Evolutionary conservation across 2,888 invertebrate genomes (phyloP), one percentile per base, ranked within the genome.

Genomic region (Drosophila antonietae): DNA sequence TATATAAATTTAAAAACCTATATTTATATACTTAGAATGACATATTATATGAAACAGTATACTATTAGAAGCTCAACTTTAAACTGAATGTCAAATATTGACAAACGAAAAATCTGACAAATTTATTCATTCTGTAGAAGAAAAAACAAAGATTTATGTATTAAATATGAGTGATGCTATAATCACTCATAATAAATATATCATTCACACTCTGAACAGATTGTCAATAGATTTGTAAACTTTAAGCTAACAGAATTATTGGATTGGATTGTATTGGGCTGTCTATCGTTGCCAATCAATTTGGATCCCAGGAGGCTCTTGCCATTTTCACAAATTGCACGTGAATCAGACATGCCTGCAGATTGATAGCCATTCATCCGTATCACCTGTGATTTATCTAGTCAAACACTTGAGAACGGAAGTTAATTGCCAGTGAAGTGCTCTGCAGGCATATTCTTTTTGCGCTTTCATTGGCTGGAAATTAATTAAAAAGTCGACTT

Each of bases 371-470:
- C 52, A 33, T 46, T 78, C 60, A 78, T 10, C 9, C 23, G 37
- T 28, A 23, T 39, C 53, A 33, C 23, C 53, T 55, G 39, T 20
- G 33, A 33, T 51, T 51, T 2, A 12, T 18, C 46, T 53, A n/a
- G 68, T 41, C 46, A 61, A 70, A 55, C 68, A 75, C 76, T 78
- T 67, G 56, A 67, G 65, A 57, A 66, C 57, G 77, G 72, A 66
- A 78, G 80, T 76, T 72, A 72, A 80, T 71, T 80, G 59, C 41
- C 64, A 23, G 76, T 63, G 53, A 68, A 68, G 57, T 55, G 57
- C 15, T 47, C 60, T 56, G 47, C 56, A 63, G 66, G 47, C 15
- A 20, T 33, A 15, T 58, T 37, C 5, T 63, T 74, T 74, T 69
- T 52, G 37, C 18, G 1, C 37, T 62, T 57, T 52, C 62, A 63